These are phyloP conservation scores for Thamnophis elegans DNA, from an alignment of 2,797 vertebrate species.

Conservation along the genomic window DNA sequence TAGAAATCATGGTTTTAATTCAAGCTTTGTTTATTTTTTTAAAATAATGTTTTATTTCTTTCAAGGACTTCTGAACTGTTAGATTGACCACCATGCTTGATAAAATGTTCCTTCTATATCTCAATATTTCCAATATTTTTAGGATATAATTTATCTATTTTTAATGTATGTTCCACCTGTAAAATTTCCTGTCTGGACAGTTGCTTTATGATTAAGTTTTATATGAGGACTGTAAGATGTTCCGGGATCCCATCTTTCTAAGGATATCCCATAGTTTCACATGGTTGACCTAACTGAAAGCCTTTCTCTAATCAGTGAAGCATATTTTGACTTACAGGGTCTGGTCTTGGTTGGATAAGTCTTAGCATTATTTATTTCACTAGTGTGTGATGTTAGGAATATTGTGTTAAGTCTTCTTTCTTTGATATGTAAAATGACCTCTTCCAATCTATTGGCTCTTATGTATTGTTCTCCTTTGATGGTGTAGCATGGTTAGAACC, in stretches of 20 bases:
- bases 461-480: neutral
- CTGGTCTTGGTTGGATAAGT: neutral
- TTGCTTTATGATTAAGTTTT: neutral
- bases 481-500: neutral
- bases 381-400: neutral
- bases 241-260: neutral
- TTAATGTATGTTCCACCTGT: neutral
- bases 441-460: neutral
- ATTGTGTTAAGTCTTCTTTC: neutral
- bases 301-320: neutral
- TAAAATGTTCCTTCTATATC: neutral
- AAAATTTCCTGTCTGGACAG: neutral
- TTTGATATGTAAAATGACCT: neutral
- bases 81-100: neutral
- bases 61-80: neutral
- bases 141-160: neutral
- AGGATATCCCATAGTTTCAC: neutral
- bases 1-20: neutral
- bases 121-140: neutral
- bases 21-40: neutral
- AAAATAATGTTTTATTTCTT: neutral
- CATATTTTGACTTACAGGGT: neutral
- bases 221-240: neutral
- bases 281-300: neutral
- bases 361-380: neutral